A percentile compares a stretch with the other conserved stretches of the same genome.
Conservation (phyloP, 2,888 invertebrate genomes). For the Linhomoeus sp. region DNA sequence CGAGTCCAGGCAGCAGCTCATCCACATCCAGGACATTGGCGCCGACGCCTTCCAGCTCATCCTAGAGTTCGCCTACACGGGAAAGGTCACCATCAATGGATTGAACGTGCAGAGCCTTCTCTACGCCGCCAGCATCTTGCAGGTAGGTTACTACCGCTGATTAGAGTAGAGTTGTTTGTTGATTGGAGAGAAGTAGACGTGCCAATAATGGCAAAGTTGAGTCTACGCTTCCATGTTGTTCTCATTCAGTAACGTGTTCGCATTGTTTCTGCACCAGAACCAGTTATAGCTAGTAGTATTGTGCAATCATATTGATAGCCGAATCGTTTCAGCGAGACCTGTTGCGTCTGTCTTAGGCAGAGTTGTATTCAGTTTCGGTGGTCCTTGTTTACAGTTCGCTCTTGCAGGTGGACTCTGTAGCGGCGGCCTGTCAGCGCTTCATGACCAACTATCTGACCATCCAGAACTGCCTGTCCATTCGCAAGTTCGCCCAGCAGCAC, state of each 20-base stretch:
- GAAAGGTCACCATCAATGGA: constrained; percentile 27
- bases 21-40: constrained; percentile 23
- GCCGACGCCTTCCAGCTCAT: constrained; percentile 26
- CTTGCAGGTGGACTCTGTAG: constrained; percentile 32
- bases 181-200: too few relatives aligned
- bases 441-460: constrained; percentile 31
- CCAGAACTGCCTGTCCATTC: constrained; percentile 31
- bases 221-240: too few relatives aligned
- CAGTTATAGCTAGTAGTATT: too few relatives aligned
- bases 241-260: too few relatives aligned
- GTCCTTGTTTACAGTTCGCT: too few relatives aligned
- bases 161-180: constrained; percentile 9
- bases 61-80: constrained; percentile 33
- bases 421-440: constrained; percentile 32
- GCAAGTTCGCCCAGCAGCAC: constrained; percentile 33
- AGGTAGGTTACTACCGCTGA: constrained; percentile 29
- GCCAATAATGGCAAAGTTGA: too few relatives aligned
- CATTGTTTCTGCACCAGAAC: too few relatives aligned
- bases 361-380: too few relatives aligned
- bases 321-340: too few relatives aligned
- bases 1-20: constrained; percentile 10
- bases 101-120: constrained; percentile 33
- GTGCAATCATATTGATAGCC: too few relatives aligned
- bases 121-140: constrained; percentile 33
- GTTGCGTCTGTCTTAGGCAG: too few relatives aligned